Evolutionary conservation across 1,140 invertebrate genomes (phyloP), one percentile per base, ranked within the genome.

Genomic region (Octopus bimaculoides): DNA sequence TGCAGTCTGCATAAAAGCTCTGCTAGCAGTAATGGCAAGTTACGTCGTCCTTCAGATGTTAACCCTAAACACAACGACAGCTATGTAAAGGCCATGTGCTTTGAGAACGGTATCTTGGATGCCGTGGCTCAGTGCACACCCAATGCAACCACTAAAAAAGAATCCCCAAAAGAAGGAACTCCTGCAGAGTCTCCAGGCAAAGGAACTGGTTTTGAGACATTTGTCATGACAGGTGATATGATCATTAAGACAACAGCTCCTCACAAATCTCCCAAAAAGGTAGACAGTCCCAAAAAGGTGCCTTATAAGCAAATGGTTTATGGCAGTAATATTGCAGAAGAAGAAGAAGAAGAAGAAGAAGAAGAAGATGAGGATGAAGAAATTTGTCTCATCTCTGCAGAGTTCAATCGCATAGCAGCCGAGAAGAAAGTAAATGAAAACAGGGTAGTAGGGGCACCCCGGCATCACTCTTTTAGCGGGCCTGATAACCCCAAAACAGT

Each of bases 151-250:
- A 6, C 14, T n/a, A 71, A 8, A 12, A 20, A 71, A 17, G 17
- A 6, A 14, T 71, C 66, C 4, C 26, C 26, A 20, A 74, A 74
- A 74, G 73, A 74, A 20, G 71, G n/a, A 78, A 52, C 41, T 7
- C 26, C 54, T 61, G 52, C 74, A 9, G 76, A 76, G 17, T 81
- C 82, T 52, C 54, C 54, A 56, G 76, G 81, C 66, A 84, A 84
- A 76, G 83, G 85, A 20, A 87, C 86, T 81, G 86, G 88, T 10
- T 89, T 90, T 85, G 88, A 90, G 79, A 89, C 89, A 77, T 90
- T 89, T 85, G 81, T 90, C 14, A 90, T 90, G 88, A 90, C 89
- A 53, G 88, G 88, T 77, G 89, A 90, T 80, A 89, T 88, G 86
- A 89, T 90, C 14, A 89, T 90, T 54, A 85, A 85, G 78, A 90